Base-by-base conservation (phyloP, 2,797 vertebrate species). In the Apogon talboti region DNA sequence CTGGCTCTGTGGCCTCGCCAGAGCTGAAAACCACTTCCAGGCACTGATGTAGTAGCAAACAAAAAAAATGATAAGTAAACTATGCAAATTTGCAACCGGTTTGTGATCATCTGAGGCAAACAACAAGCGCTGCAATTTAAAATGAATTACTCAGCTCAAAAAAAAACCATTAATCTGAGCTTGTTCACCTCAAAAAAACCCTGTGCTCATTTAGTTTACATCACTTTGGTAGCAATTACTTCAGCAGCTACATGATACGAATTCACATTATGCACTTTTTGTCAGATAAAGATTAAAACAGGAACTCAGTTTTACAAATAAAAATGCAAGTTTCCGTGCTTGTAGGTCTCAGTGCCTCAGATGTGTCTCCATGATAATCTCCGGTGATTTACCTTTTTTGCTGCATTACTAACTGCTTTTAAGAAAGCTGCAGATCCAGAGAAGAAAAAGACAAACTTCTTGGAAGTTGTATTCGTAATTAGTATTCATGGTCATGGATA, bases 401-500 rank as follows among this genome's bases (percentile, higher is more conserved):
- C 35, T 56, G 44, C 60, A 55, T 75, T 61, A 65, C 3, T 72
- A 60, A 51, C 49, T 38, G 46, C 56, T 66, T 19, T 33, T 54
- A 71, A 63, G 55, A 24, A 21, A 56, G 68, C 30, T 14, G 19
- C 24, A 24, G 18, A 15, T 11, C 2, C 19, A 14, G 7, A 10
- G 37, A 12, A 60, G 45, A 37, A 47, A 48, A 59, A 14, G 11
- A 1, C 46, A 7, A 12, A 54, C 55, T 77, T 44, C 46, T 66
- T 45, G 10, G 37, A 78, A 74, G 55, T 53, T 71, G 40, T 53
- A 37, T 18, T 58, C 40, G 33, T 42, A 66, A 74, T 88, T 84
- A 78, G 82, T 74, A 85, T 89, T 87, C 79, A 78, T 50, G 58
- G 74, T 64, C 71, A 78, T 67, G 82, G 56, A 61, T 69, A 50